Evolutionary conservation across 2,888 invertebrate species (phyloP).

Genomic region (Seira sanloemensis): DNA sequence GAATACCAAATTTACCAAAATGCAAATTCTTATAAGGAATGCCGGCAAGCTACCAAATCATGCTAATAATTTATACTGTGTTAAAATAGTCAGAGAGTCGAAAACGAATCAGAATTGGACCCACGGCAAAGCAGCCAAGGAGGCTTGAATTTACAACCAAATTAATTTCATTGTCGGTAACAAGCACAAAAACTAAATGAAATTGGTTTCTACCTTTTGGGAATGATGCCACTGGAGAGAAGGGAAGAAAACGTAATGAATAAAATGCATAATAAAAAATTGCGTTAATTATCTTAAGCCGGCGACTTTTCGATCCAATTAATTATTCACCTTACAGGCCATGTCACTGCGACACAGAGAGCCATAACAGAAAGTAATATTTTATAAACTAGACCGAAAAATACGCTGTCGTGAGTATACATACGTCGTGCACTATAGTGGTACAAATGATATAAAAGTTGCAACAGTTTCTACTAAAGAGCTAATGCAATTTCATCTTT

Average conservation of each 20-base stretch:
- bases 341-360: constrained; percentile 38
- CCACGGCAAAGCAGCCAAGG: too few species aligned
- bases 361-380: neutral
- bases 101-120: too few species aligned
- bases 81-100: too few species aligned
- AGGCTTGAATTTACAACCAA: neutral
- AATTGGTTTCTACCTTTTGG: neutral
- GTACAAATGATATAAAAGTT: too few species aligned
- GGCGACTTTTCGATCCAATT: constrained; percentile 55
- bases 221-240: constrained; percentile 3
- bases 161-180: constrained; percentile 1
- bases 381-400: neutral
- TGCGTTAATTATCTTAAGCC: constrained; percentile 60
- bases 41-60: too few species aligned
- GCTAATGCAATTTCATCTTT: constrained; percentile 4
- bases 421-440: too few species aligned
- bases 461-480: constrained; percentile 30
- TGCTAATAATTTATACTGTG: too few species aligned
- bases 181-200: neutral
- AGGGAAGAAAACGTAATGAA: constrained; percentile 41
- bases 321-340: constrained; percentile 64
- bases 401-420: neutral
- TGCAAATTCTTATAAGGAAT: too few species aligned
- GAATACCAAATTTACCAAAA: too few species aligned
- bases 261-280: constrained; percentile 53